Conservation (phyloP, 2,113 vertebrate species). For the Nestor notabilis region DNA sequence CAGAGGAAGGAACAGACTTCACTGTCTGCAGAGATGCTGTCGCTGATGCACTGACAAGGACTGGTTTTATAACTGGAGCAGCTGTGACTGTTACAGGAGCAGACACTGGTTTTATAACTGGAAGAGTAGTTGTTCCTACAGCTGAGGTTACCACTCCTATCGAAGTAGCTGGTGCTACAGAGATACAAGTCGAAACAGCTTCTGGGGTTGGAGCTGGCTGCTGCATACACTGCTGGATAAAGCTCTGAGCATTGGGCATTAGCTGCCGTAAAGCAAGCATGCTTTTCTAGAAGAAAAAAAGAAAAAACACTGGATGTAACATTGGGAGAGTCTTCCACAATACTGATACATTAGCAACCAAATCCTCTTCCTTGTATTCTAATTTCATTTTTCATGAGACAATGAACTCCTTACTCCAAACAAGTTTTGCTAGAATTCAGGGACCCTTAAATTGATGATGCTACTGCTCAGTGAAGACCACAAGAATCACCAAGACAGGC, state of each 20-base stretch:
- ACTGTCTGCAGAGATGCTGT: neutral
- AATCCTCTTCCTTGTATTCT: neutral
- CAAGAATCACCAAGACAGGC: neutral
- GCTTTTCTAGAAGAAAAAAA: constrained; percentile 83
- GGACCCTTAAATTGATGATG: neutral
- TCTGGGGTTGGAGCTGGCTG: constrained; percentile 58
- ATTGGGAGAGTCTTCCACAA: neutral
- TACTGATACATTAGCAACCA: neutral
- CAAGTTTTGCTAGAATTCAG: neutral
- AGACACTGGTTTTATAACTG: neutral
- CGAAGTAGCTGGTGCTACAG: neutral
- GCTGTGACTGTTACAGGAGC: neutral
- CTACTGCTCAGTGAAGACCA: neutral
- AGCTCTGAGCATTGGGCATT: constrained; percentile 86
- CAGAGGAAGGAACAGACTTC: neutral
- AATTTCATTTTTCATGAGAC: neutral
- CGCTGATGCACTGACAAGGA: neutral
- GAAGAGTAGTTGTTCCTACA: constrained; percentile 18
- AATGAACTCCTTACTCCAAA: neutral
- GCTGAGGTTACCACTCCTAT: neutral
- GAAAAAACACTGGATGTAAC: neutral
- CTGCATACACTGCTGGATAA: constrained; percentile 88
- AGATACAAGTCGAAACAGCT: neutral
- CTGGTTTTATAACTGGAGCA: constrained; percentile 36
- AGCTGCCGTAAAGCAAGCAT: constrained; percentile 87